A percentile compares a stretch with the other conserved stretches of the same genome.
These are phyloP conservation scores for Drosophila pegasa DNA, from an alignment of 2,888 invertebrate species.

Conservation along the genomic window DNA sequence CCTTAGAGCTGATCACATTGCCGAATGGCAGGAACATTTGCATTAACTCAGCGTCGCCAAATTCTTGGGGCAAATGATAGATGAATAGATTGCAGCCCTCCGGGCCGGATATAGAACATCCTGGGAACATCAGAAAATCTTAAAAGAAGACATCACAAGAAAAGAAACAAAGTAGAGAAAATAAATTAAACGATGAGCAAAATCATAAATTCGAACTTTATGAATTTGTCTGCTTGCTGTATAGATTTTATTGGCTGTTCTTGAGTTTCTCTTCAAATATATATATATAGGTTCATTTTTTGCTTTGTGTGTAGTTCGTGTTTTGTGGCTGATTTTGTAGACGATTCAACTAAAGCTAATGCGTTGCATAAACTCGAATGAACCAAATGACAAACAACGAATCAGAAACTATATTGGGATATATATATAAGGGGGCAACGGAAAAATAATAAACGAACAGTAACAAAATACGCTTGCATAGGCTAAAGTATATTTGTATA, in stretches of 20 bases:
- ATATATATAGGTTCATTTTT: slow-evolving; percentile 10
- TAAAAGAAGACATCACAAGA: slow-evolving; percentile 87
- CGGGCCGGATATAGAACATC: slow-evolving; percentile 98
- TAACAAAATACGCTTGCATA: slow-evolving; percentile 45
- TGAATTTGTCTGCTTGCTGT: slow-evolving; percentile 55
- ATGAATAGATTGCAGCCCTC: slow-evolving; percentile 99
- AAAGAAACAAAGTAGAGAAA: slow-evolving; percentile 75
- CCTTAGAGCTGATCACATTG: slow-evolving; percentile 99
- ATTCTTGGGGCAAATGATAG: slow-evolving; percentile 99
- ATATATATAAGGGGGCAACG: slow-evolving; percentile 10
- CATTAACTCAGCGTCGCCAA: slow-evolving; percentile 99
- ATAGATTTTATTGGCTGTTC: slow-evolving; percentile 20
- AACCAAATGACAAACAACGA: slow-evolving; percentile 38
- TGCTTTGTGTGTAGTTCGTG: slow-evolving; percentile 51
- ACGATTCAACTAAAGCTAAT: slow-evolving; percentile 62
- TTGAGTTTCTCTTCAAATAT: slow-evolving; percentile 18
- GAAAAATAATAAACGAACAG: slow-evolving; percentile 27
- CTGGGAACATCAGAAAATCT: slow-evolving; percentile 91
- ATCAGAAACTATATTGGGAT: slow-evolving; percentile 25
- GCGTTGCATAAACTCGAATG: slow-evolving; percentile 41
- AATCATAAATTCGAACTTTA: slow-evolving; percentile 67
- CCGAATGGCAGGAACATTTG: slow-evolving; percentile 99
- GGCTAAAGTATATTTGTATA: slow-evolving; percentile 28
- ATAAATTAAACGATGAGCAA: slow-evolving; percentile 72
- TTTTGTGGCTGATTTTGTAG: slow-evolving; percentile 61